Base-by-base conservation (phyloP, 2,888 invertebrate genomes). In the Agrotis ipsilon region DNA sequence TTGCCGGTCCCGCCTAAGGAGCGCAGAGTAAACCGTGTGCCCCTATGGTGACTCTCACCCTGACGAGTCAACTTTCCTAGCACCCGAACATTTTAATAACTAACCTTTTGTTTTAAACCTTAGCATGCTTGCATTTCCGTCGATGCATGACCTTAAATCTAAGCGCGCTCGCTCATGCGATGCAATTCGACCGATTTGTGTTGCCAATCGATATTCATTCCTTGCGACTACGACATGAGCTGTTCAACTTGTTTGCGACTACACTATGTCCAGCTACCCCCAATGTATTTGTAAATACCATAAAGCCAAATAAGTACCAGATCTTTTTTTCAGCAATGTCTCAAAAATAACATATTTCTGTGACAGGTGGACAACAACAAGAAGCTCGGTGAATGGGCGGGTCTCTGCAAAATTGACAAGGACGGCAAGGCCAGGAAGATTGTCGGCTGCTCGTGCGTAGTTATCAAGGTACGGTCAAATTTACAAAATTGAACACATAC, bases 401-500 rank as follows among this genome's bases (percentile, higher is more conserved):
- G 99, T 84, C 97, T 99, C 75, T 99, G 99, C 97, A 99, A 99
- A 97, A 99, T 99, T 91, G 99, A 99, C 97, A 99, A 98, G 92
- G 99, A 99, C 87, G 99, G 99, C 90, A 99, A 99, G 94, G 99
- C 99, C 78, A 97, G 99, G 88, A 99, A 99, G 97, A 99, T 99
- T 82, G 99, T 99, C 86, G 99, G 99, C 68, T 99, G 99, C 97
- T 99, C 99, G 6, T 99, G 99, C 92, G 99, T 99, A 78, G 99
- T 99, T 78, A 98, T 99, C 94, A 98, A 98, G 97, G 98, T 98
- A 90, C 94, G 94, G 91, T 57, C 13, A 32, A 62, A 39, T 9
- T 0, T 2, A 19, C 16, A 18, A 27, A 27, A 11, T 1, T n/a
- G 6, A 46, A 52, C 45, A 24, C 2, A 27, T 63, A n/a, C 0